Evolutionary conservation across 2,888 invertebrate species (phyloP).

Genomic region (Platycnemis pennipes): DNA sequence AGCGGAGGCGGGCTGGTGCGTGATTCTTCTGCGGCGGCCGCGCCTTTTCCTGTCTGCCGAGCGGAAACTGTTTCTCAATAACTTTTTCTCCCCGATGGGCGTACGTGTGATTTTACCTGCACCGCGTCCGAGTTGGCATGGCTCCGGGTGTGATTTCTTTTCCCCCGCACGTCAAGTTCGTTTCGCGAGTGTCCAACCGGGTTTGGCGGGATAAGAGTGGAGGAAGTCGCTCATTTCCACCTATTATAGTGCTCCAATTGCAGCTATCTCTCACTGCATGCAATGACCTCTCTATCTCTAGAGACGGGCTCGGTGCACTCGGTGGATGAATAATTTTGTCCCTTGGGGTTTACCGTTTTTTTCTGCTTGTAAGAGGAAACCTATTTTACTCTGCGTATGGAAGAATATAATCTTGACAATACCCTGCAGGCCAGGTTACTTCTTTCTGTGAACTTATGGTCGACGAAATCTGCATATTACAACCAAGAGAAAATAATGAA

Average conservation of each 20-base stretch:
- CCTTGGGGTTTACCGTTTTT: too few species aligned
- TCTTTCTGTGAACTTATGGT: too few species aligned
- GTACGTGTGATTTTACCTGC: background rate
- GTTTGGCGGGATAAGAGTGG: background rate
- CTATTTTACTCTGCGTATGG: too few species aligned
- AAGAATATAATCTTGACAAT: too few species aligned
- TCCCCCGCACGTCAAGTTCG: background rate
- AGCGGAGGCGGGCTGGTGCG: background rate
- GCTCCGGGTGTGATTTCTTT: background rate
- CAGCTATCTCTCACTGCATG: too few species aligned
- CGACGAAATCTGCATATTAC: too few species aligned
- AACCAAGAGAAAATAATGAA: too few species aligned
- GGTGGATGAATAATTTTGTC: too few species aligned
- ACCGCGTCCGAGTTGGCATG: background rate
- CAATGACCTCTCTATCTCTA: too few species aligned
- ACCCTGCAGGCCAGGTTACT: too few species aligned
- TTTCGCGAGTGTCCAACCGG: background rate
- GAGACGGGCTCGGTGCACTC: too few species aligned
- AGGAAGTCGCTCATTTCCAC: background rate
- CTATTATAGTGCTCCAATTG: background rate
- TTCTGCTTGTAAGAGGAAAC: too few species aligned
- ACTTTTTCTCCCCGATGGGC: background rate
- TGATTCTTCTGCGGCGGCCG: background rate
- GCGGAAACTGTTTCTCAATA: background rate
- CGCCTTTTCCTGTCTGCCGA: slow-evolving; percentile 6